Evolutionary conservation across 2,888 invertebrate genomes (phyloP).

Genomic region (Hypomecis punctinalis): DNA sequence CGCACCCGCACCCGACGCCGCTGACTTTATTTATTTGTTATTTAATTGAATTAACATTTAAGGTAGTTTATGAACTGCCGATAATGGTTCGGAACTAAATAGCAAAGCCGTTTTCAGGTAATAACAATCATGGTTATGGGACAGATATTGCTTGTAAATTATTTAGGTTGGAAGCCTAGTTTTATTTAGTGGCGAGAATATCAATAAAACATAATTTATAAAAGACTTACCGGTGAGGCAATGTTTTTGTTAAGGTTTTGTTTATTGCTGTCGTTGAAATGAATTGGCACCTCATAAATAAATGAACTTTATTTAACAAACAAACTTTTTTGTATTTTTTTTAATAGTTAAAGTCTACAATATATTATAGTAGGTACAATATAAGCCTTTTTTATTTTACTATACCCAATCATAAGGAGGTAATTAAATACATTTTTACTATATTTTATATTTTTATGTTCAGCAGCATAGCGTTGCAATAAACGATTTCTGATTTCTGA

Average conservation of each 20-base stretch:
- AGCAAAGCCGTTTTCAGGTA: slow-evolving; percentile 71
- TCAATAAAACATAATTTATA: slow-evolving; percentile 24
- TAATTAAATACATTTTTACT: no score
- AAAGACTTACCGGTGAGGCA: neutral
- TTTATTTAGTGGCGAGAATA: slow-evolving; percentile 26
- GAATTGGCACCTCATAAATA: neutral
- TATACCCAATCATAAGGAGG: no score
- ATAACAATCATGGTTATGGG: slow-evolving; percentile 78
- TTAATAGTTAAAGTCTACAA: no score
- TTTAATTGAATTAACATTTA: slow-evolving; percentile 83
- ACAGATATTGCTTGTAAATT: slow-evolving; percentile 69
- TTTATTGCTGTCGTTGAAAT: no score
- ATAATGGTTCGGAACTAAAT: slow-evolving; percentile 75
- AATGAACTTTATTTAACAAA: neutral
- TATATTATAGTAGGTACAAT: no score
- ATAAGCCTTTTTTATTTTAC: no score
- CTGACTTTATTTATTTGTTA: slow-evolving; percentile 79
- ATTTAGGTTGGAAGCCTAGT: slow-evolving; percentile 39
- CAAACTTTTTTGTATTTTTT: no score
- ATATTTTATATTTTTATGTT: no score
- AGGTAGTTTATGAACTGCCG: slow-evolving; percentile 76
- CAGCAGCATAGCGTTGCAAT: no score
- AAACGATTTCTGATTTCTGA: no score
- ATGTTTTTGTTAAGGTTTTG: neutral
- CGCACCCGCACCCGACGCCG: slow-evolving; percentile 69